Evolutionary conservation across 2,113 vertebrate species (phyloP), one percentile per base, ranked within the genome.

Genomic region (Bombycilla garrulus): DNA sequence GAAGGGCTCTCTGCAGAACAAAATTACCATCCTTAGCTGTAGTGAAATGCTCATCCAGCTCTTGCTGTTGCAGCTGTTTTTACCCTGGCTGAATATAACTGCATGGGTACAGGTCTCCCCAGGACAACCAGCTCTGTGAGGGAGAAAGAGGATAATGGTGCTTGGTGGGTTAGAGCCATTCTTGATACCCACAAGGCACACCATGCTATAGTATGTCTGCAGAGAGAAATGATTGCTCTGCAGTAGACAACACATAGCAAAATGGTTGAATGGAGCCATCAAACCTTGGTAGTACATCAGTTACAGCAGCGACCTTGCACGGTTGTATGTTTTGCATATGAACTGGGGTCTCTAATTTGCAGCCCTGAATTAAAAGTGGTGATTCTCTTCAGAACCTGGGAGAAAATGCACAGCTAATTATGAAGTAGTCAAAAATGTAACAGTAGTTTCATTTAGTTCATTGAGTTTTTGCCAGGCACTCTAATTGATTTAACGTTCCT

Each of bases 401-500:
- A 58, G 70, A 85, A 88, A 89, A 91, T 14, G 18, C 6, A 26
- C 38, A 48, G 53, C 40, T 85, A 65, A 85, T 91, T 61, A 60
- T 25, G 42, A 94, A 91, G 45, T 38, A 50, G 62, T n/a, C 29
- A 42, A 66, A 95, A 97, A 60, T 45, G 33, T 67, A 76, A 65
- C 22, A 54, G 36, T 42, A 11, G 89, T 93, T 93, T 92, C 48
- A 76, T 92, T 79, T 85, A 48, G n/a, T 50, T 85, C 10, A 29
- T 29, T 76, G 86, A 58, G 36, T 24, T 87, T 92, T 91, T 95
- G 81, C 89, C 91, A 96, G 70, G 73, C 40, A 15, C 36, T 67
- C 65, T 66, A 73, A 90, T 71, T 89, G 90, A 79, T 87, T 82
- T 96, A 95, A 95, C 76, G 91, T 82, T 57, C n/a, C 69, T 51